Base-by-base conservation (phyloP, 1,140 invertebrate species). In the Dendroctonus ponderosae region DNA sequence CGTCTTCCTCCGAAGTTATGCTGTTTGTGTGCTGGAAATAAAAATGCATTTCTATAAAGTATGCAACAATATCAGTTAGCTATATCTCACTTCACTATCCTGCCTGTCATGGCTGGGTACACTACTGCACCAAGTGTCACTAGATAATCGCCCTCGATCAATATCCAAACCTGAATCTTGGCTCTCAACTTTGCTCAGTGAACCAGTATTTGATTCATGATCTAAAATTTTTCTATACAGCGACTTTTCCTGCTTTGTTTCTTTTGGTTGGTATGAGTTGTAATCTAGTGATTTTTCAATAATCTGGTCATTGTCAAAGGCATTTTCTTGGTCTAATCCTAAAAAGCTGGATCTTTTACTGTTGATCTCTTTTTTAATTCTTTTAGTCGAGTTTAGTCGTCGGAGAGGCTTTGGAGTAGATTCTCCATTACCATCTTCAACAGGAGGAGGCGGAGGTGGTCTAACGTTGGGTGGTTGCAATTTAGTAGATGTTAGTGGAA, bases 341-440 rank as follows among this genome's bases (percentile, higher is more conserved):
- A 94, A 80, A 74, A 94, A 94, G 78, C 91, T 91, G 15, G 91
- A 93, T 7, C 92, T 85, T 71, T 93, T 90, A 71, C 88, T 89
- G 7, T 89, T 83, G 37, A 94, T 82, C 76, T 94, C 92, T 75
- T 92, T 92, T 73, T 92, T 93, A 58, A 94, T 92, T 60, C 91
- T 85, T 61, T 90, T 90, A 0, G 91, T 91, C 2, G 91, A 93
- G 72, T 91, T 92, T 52, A 89, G 83, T 62, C 89, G 84, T 72
- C 87, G 88, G 54, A 91, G 48, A 9, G 60, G 61, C 82, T 51
- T 73, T 51, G 43, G 59, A 46, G 49, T 49, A 44, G 26, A 40
- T 46, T 65, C 66, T 53, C 83, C 81, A 65, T 80, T 82, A 5
- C 81, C 72, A 52, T 75, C 77, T 66, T 81, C 80, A 42, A 84